phyloP scores from a whole-genome alignment of 2,888 invertebrate species.

The Caenorhabditis imperialis region DNA sequence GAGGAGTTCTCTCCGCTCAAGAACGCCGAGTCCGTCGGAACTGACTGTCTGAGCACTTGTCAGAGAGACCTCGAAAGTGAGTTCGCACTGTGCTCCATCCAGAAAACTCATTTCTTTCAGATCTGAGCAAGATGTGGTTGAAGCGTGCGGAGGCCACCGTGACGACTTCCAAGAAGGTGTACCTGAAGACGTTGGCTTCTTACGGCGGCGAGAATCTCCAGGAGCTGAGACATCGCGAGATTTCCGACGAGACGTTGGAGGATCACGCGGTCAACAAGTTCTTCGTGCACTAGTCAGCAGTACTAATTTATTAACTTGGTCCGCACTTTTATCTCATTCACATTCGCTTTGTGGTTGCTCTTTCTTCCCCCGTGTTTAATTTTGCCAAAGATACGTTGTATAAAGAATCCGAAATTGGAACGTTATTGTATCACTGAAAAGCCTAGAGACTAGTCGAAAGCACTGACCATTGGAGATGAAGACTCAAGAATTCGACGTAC shows the following conservation, averaged over 20 bases:
- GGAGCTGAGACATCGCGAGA: conserved; percentile 33
- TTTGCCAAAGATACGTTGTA: no score
- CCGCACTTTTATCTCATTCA: no score
- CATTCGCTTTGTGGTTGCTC: no score
- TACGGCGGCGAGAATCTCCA: conserved; percentile 53
- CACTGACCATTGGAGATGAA: no score
- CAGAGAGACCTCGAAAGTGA: conserved; percentile 49
- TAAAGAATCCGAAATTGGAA: no score
- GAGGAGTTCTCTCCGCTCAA: conserved; percentile 97
- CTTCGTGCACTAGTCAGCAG: conserved; percentile 17
- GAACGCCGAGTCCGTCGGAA: conserved; percentile 88
- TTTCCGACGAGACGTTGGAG: conserved; percentile 23
- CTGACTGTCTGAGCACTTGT: conserved; percentile 86
- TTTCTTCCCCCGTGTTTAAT: no score
- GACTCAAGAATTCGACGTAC: no score
- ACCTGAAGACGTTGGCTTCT: conserved; percentile 31
- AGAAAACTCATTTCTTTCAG: conserved; percentile 15
- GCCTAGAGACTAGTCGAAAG: no score
- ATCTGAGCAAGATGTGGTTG: conserved; percentile 38
- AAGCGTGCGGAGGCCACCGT: conserved; percentile 16
- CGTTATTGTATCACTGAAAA: no score
- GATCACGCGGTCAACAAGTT: conserved; percentile 39
- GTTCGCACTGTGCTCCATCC: not conserved
- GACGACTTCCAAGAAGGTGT: conserved; percentile 9
- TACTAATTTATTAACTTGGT: no score